These are phyloP conservation scores for Rugalucina vietnamica DNA, from an alignment of 2,888 invertebrate species.

Conservation along the genomic window DNA sequence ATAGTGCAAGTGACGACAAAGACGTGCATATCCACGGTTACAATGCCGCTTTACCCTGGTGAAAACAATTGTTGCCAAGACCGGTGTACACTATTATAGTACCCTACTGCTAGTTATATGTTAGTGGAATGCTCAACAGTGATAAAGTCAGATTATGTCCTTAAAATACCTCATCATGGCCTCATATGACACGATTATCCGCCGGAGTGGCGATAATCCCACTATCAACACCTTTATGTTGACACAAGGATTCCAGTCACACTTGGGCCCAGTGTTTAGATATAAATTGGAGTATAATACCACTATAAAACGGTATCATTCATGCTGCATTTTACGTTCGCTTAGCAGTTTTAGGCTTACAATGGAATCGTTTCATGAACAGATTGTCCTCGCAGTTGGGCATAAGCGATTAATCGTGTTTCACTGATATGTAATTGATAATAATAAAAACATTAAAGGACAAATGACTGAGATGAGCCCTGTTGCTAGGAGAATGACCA, in stretches of 20 bases:
- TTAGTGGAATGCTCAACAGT: no score
- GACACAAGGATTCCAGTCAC: not conserved
- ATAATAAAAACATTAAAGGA: not conserved
- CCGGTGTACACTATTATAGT: no score
- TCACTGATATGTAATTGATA: not conserved
- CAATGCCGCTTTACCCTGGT: no score
- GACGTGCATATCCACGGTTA: no score
- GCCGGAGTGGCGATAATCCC: not conserved
- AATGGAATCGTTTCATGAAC: not conserved
- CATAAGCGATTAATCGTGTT: not conserved
- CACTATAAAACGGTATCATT: not conserved
- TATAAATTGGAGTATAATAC: not conserved
- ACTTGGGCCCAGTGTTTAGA: not conserved
- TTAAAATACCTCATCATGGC: not conserved
- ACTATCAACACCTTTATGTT: not conserved
- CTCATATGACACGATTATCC: not conserved
- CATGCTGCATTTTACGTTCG: not conserved
- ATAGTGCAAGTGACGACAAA: no score
- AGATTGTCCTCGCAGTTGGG: not conserved
- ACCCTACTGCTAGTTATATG: no score
- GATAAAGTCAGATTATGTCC: no score
- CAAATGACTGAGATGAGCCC: not conserved
- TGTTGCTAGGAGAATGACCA: not conserved
- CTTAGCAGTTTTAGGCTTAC: not conserved
- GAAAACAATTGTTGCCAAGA: no score